phyloP scores from a whole-genome alignment of 2,888 invertebrate species.

The Eupithecia subumbrata region DNA sequence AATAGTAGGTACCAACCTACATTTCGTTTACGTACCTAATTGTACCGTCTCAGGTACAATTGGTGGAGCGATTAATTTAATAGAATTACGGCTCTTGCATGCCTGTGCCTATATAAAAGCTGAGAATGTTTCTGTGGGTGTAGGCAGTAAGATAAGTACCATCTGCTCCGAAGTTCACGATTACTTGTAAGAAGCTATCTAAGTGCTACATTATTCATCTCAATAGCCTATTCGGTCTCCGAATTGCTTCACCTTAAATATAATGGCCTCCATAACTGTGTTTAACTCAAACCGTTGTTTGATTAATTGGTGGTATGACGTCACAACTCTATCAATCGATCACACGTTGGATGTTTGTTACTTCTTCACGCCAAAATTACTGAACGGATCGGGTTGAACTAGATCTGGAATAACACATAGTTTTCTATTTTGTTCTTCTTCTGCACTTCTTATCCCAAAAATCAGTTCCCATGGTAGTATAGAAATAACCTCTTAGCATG shows the following conservation, averaged over 20 bases:
- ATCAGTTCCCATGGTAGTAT: background rate
- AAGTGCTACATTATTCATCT: constrained; percentile 19
- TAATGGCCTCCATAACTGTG: constrained; percentile 28
- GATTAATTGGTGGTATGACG: constrained; percentile 9
- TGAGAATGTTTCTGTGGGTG: background rate
- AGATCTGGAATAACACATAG: too few relatives aligned
- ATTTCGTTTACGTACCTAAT: too few relatives aligned
- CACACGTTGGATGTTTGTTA: background rate
- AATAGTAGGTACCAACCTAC: too few relatives aligned
- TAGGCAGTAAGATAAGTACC: background rate
- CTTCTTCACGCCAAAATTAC: background rate
- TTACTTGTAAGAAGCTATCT: constrained; percentile 11
- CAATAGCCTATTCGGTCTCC: constrained; percentile 25
- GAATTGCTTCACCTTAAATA: constrained; percentile 30
- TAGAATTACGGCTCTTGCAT: too few relatives aligned
- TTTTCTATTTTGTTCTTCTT: background rate
- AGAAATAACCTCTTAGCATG: too few relatives aligned
- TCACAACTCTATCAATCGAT: background rate
- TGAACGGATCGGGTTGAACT: background rate
- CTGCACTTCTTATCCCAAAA: background rate
- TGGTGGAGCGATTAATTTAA: too few relatives aligned
- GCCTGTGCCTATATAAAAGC: background rate
- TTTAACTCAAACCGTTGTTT: constrained; percentile 27
- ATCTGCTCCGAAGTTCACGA: constrained; percentile 4
- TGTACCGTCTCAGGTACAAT: too few relatives aligned